Conservation (phyloP, 2,113 vertebrate genomes). For the Marmota monax region DNA sequence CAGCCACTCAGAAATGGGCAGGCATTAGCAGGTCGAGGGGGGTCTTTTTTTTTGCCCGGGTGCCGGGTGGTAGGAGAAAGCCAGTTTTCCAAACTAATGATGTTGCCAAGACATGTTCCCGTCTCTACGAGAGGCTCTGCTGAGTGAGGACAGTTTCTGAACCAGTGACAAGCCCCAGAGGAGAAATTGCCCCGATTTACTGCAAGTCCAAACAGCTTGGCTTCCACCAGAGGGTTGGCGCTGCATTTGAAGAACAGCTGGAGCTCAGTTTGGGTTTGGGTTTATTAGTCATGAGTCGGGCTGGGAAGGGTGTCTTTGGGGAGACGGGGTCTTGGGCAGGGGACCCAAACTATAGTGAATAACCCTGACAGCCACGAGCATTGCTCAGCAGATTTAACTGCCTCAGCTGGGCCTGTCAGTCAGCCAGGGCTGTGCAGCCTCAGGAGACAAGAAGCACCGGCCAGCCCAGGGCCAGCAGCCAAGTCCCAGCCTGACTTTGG, state of each 20-base stretch:
- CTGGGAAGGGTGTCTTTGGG: conserved; percentile 67
- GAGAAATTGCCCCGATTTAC: conserved; percentile 42
- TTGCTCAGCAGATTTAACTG: conserved; percentile 1
- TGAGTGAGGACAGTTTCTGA: conserved; percentile 49
- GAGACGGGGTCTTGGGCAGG: conserved; percentile 30
- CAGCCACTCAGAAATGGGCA: background rate
- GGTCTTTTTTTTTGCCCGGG: background rate
- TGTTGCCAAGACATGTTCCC: background rate
- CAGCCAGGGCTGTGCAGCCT: background rate
- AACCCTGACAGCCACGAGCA: conserved; percentile 8
- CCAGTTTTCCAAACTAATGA: background rate
- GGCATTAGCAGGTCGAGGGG: background rate
- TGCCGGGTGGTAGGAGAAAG: background rate
- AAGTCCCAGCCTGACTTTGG: rapidly evolving
- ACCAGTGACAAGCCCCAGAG: background rate
- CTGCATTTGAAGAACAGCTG: conserved; percentile 52
- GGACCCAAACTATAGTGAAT: conserved; percentile 4
- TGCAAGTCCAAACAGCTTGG: conserved; percentile 51
- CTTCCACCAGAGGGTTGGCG: conserved; percentile 15
- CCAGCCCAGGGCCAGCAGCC: background rate
- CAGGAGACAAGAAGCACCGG: background rate
- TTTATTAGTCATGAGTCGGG: conserved; percentile 55
- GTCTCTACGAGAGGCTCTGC: background rate
- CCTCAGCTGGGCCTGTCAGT: conserved; percentile 45
- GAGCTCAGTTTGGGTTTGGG: conserved; percentile 52